A percentile compares a stretch with the other conserved stretches of the same genome.
These are phyloP conservation scores for Diloba caeruleocephala DNA, from an alignment of 2,888 invertebrate species.

Conservation along the genomic window DNA sequence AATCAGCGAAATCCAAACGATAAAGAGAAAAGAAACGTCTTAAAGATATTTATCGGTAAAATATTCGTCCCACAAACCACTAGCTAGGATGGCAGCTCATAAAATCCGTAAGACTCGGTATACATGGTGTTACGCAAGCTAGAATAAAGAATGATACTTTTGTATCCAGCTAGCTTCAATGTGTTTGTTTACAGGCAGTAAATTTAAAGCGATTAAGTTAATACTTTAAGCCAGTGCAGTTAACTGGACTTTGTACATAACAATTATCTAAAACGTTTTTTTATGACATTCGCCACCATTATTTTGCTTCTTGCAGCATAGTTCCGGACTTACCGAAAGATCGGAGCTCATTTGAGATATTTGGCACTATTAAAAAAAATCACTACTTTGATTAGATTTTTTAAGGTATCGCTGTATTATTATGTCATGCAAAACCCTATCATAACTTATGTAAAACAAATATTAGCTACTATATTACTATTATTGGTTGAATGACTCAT, in stretches of 20 bases:
- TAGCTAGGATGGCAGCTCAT: constrained; percentile 70
- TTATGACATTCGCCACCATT: too few species aligned
- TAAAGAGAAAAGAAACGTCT: constrained; percentile 83
- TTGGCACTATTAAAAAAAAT: too few species aligned
- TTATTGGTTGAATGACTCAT: too few species aligned
- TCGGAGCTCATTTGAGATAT: too few species aligned
- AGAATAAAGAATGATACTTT: constrained; percentile 7
- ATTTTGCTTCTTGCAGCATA: not conserved
- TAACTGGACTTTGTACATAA: not conserved
- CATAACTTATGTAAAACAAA: too few species aligned
- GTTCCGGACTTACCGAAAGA: too few species aligned
- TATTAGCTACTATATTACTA: too few species aligned
- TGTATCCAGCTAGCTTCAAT: not conserved
- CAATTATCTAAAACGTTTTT: too few species aligned
- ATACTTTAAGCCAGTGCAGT: constrained; percentile 1
- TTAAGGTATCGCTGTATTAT: too few species aligned
- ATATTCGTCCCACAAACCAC: constrained; percentile 77
- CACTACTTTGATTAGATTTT: too few species aligned
- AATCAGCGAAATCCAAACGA: constrained; percentile 84
- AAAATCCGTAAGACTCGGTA: constrained; percentile 60
- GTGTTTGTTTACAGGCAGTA: not conserved
- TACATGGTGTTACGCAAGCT: constrained; percentile 16
- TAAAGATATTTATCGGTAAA: constrained; percentile 85
- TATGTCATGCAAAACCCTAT: too few species aligned
- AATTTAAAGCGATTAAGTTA: constrained; percentile 6